phyloP scores from a whole-genome alignment of 2,888 invertebrate genomes.

The Globia sparganii region DNA sequence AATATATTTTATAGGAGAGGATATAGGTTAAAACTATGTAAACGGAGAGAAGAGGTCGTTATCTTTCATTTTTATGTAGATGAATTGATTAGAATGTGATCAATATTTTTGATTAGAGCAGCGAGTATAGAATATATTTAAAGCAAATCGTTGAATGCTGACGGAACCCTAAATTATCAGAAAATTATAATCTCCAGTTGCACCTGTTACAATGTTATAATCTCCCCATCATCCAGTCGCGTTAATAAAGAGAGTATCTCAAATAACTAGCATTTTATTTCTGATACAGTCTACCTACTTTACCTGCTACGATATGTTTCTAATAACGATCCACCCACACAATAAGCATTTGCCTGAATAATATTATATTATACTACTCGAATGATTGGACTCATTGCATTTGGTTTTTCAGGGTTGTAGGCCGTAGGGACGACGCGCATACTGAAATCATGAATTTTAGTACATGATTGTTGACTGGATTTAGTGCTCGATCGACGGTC shows the following conservation, averaged over 20 bases:
- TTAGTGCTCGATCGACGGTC: too few relatives aligned
- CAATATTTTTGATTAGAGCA: slow-evolving; percentile 31
- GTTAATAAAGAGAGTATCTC: slow-evolving; percentile 52
- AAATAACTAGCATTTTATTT: slow-evolving; percentile 35
- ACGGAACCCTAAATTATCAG: slow-evolving; percentile 21
- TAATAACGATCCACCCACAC: too few relatives aligned
- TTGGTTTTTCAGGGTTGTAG: too few relatives aligned
- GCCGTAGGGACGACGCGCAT: too few relatives aligned
- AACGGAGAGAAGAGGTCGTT: slow-evolving; percentile 31
- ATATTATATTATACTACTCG: neutral
- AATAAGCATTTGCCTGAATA: neutral
- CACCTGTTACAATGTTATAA: slow-evolving; percentile 39
- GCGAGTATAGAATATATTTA: slow-evolving; percentile 20
- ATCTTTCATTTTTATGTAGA: slow-evolving; percentile 37
- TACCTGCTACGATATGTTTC: neutral
- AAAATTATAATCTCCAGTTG: slow-evolving; percentile 35
- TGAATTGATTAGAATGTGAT: slow-evolving; percentile 21
- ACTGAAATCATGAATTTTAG: too few relatives aligned
- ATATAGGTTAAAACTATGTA: slow-evolving; percentile 46
- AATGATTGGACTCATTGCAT: neutral
- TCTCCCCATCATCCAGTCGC: slow-evolving; percentile 35
- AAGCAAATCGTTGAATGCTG: slow-evolving; percentile 11
- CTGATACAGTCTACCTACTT: neutral
- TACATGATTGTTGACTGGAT: too few relatives aligned
- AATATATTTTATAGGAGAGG: slow-evolving; percentile 55